Evolutionary conservation across 2,113 vertebrate species (phyloP).

Genomic region (Spea multiplicata): DNA sequence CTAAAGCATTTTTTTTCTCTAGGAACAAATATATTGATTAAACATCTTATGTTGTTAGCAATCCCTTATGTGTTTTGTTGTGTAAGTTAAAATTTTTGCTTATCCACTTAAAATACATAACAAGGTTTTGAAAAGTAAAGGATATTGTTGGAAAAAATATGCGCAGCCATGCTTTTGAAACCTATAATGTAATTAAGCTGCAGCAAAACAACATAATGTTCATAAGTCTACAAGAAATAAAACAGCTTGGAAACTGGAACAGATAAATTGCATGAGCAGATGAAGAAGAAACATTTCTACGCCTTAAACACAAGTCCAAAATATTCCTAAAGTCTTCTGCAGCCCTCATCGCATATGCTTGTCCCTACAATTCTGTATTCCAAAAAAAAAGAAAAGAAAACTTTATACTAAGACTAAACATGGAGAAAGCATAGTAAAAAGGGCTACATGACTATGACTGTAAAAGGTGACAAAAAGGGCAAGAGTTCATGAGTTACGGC

Average conservation of each 20-base stretch:
- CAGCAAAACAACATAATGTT: constrained; percentile 46
- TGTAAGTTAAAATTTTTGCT: constrained; percentile 19
- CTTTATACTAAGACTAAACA: neutral
- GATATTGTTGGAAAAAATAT: constrained; percentile 31
- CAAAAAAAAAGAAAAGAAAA: neutral
- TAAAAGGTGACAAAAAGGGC: too few species aligned
- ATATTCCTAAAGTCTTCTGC: constrained; percentile 13
- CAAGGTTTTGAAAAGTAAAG: constrained; percentile 16
- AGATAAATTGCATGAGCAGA: constrained; percentile 42
- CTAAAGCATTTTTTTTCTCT: constrained; percentile 6
- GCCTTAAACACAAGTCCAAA: constrained; percentile 23
- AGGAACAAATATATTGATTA: constrained; percentile 42
- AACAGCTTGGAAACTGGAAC: constrained; percentile 38
- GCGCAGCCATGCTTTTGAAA: constrained; percentile 37
- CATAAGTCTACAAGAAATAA: constrained; percentile 43
- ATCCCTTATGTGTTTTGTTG: constrained; percentile 17
- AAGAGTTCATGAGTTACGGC: too few species aligned
- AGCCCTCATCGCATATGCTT: constrained; percentile 2
- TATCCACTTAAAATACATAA: constrained; percentile 13
- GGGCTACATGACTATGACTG: too few species aligned
- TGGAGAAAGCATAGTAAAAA: neutral
- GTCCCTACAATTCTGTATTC: neutral
- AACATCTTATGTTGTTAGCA: constrained; percentile 34
- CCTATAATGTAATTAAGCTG: constrained; percentile 46
- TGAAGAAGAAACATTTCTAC: constrained; percentile 29